Base-by-base conservation (phyloP, 2,797 vertebrate species). In the Fundulus diaphanus region DNA sequence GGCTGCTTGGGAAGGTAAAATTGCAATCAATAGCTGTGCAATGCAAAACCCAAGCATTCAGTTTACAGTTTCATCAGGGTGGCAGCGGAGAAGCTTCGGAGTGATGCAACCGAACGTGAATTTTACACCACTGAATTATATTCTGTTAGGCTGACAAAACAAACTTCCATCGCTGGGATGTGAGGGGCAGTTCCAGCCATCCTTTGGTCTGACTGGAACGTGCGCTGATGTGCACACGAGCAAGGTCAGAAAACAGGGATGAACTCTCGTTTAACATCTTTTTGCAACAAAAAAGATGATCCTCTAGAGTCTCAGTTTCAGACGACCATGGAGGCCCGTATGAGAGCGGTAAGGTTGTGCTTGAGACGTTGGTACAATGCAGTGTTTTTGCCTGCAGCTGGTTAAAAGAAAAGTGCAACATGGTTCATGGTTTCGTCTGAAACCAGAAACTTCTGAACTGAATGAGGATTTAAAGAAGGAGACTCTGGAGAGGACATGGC, bases 41-140 rank as follows among this genome's bases (percentile, higher is more conserved):
- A 73, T 69, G 66, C 40, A 54, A 79, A 84, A n/a, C 85, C 87
- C 82, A 73, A 5, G 68, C 51, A 84, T 74, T 90, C 80, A 79
- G 82, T 78, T 88, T 85, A 85, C 77, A 68, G 85, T 84, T 89
- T 89, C 83, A 88, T 89, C 89, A 87, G 80, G 81, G 75, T 42
- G 80, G 82, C 73, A 40, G 75, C 75, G 81, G 75, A 85, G 79
- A 85, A 35, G 78, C 78, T 70, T 71, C 72, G 52, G 52, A 52
- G 72, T 63, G 84, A 79, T 68, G 79, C 49, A 2, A 9, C 72
- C 33, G 57, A 77, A 72, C 81, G 76, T 78, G 83, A 85, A 82
- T 81, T 79, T 77, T 81, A 78, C 75, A 69, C 80, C 73, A 65
- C 63, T 76, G 72, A 88, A 82, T 80, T 72, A 75, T 83, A 75